phyloP scores from a whole-genome alignment of 2,113 vertebrate genomes.

The Misgurnus mizolepis region DNA sequence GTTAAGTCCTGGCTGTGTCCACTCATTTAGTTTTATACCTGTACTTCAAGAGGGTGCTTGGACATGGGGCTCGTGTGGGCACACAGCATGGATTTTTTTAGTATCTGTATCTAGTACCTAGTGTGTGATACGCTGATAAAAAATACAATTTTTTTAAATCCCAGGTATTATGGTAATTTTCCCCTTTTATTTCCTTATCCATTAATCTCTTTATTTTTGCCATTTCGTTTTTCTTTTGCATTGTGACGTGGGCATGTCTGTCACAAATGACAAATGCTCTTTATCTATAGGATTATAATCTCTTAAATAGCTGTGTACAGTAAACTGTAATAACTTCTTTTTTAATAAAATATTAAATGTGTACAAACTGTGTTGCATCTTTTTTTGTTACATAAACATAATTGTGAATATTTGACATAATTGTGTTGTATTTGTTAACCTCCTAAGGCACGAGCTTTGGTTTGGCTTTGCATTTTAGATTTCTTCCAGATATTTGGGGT shows the following conservation, averaged over 20 bases:
- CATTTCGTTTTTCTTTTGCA: constrained; percentile 57
- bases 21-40: constrained; percentile 55
- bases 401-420: no score
- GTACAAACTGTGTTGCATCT: constrained; percentile 53
- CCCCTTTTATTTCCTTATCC: constrained; percentile 45
- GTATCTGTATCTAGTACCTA: constrained; percentile 75
- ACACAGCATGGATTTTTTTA: constrained; percentile 67
- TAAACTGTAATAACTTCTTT: constrained; percentile 87
- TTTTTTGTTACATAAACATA: background rate
- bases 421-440: no score
- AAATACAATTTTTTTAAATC: constrained; percentile 52
- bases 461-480: no score
- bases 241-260: constrained; percentile 81
- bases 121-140: constrained; percentile 73
- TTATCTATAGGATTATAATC: constrained; percentile 83
- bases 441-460: no score
- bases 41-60: constrained; percentile 57
- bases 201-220: constrained; percentile 53
- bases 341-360: constrained; percentile 85
- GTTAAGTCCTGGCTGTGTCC: constrained; percentile 42
- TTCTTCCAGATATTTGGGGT: no score
- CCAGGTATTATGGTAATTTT: constrained; percentile 64
- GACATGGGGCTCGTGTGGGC: constrained; percentile 57
- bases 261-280: constrained; percentile 81
- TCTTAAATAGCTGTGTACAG: constrained; percentile 88